Conservation (phyloP, 2,888 invertebrate species). For the Parnassius mnemosyne region DNA sequence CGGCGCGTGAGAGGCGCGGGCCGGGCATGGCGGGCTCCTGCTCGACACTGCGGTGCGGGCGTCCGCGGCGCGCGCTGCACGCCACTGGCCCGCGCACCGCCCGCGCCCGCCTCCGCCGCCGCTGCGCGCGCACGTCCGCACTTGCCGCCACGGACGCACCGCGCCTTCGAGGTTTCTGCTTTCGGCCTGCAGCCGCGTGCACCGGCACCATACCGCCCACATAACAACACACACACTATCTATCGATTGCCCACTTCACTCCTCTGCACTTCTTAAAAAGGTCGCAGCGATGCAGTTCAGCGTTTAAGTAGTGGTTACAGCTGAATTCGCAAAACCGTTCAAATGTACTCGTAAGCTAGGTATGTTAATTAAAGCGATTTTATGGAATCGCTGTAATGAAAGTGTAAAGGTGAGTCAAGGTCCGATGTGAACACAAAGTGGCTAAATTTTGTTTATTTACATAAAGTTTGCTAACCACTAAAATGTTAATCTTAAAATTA, state of each 20-base stretch:
- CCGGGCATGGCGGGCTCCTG: constrained; percentile 79
- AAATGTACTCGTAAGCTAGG: background rate
- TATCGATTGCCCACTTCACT: constrained; percentile 50
- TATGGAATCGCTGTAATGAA: background rate
- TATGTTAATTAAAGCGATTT: constrained; percentile 1
- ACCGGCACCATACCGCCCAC: constrained; percentile 46
- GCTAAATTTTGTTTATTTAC: constrained; percentile 17
- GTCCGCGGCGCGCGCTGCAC: constrained; percentile 79
- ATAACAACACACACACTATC: constrained; percentile 50
- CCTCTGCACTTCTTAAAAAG: constrained; percentile 42
- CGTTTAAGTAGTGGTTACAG: constrained; percentile 13
- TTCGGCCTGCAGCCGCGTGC: constrained; percentile 58
- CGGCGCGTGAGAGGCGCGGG: constrained; percentile 78
- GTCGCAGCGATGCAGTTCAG: constrained; percentile 33
- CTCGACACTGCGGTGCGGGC: constrained; percentile 79
- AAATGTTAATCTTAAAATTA: background rate
- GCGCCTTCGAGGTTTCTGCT: constrained; percentile 41
- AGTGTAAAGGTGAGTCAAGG: constrained; percentile 6
- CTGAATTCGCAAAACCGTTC: constrained; percentile 1
- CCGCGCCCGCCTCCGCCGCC: constrained; percentile 56
- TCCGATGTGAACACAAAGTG: constrained; percentile 15
- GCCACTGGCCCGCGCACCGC: constrained; percentile 75
- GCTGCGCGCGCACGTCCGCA: constrained; percentile 63
- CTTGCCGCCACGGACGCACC: constrained; percentile 32
- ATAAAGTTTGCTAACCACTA: constrained; percentile 3